phyloP scores from a whole-genome alignment of 2,113 vertebrate species.

The Mugil cephalus region DNA sequence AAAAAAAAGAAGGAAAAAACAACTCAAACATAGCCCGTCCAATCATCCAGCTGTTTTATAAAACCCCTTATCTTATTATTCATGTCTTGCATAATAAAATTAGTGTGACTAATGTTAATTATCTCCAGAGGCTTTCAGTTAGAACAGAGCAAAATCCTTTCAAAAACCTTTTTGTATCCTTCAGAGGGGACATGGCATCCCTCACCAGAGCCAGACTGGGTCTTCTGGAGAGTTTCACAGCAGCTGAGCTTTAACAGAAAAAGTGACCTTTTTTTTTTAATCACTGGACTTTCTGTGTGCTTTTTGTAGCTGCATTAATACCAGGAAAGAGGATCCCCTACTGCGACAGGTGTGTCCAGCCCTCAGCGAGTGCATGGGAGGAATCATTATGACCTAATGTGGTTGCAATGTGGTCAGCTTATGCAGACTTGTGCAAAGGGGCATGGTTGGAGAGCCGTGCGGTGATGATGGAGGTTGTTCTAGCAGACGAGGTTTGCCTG shows the following conservation, averaged over 20 bases:
- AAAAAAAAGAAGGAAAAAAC: not conserved
- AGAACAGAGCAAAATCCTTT: slow-evolving; percentile 16
- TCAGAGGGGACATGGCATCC: not conserved
- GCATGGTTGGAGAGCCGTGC: not conserved
- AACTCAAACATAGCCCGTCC: not conserved
- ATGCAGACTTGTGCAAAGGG: slow-evolving; percentile 25
- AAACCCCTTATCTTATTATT: slow-evolving; percentile 27
- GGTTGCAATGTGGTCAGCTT: slow-evolving; percentile 19
- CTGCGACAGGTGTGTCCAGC: slow-evolving; percentile 7
- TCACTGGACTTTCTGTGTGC: not conserved
- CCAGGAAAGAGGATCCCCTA: not conserved
- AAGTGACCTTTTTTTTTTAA: not conserved
- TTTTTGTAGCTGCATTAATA: slow-evolving; percentile 1
- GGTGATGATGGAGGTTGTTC: slow-evolving; percentile 21
- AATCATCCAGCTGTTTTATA: slow-evolving; percentile 15
- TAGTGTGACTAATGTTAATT: slow-evolving; percentile 32
- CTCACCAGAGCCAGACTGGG: not conserved
- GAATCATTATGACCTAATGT: slow-evolving; percentile 16
- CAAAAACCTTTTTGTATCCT: not conserved
- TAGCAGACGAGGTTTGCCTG: slow-evolving; percentile 29
- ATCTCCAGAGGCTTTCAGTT: slow-evolving; percentile 4
- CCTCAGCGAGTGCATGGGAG: slow-evolving; percentile 9
- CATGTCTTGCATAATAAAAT: slow-evolving; percentile 34
- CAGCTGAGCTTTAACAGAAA: not conserved
- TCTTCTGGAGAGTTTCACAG: not conserved